phyloP scores from a whole-genome alignment of 2,113 vertebrate genomes.

The Urocolius indicus region DNA sequence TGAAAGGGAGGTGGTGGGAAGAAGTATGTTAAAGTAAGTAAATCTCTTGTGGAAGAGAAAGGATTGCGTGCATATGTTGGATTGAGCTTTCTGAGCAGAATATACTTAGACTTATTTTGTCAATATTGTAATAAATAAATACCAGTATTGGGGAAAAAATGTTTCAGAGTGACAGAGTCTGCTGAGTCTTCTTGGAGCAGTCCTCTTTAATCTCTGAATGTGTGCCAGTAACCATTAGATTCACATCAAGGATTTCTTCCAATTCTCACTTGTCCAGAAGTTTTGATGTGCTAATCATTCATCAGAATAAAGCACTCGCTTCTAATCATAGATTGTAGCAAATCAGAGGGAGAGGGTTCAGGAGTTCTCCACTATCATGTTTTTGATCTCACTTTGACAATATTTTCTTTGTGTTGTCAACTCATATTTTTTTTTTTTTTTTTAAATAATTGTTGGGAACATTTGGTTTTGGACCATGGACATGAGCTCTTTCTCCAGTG shows the following conservation, averaged over 20 bases:
- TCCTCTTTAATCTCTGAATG: not conserved
- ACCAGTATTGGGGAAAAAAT: not conserved
- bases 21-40: not conserved
- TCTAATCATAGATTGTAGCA: conserved; percentile 67
- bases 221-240: conserved; percentile 32
- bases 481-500: not conserved
- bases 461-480: not conserved
- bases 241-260: conserved; percentile 30
- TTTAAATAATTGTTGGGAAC: not conserved
- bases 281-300: conserved; percentile 49
- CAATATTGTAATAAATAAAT: conserved; percentile 30
- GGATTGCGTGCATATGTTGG: not conserved
- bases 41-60: not conserved
- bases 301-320: conserved; percentile 68
- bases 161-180: not conserved
- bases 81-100: not conserved
- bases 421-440: not conserved
- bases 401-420: not conserved
- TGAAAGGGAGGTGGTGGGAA: not conserved
- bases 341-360: conserved; percentile 16
- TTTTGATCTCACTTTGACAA: conserved; percentile 56
- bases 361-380: conserved; percentile 55
- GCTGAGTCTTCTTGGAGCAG: not conserved
- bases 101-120: not conserved
- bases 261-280: conserved; percentile 55